These are phyloP conservation scores for Acinonyx jubatus DNA, from an alignment of 2,113 vertebrate genomes.

Conservation along the genomic window DNA sequence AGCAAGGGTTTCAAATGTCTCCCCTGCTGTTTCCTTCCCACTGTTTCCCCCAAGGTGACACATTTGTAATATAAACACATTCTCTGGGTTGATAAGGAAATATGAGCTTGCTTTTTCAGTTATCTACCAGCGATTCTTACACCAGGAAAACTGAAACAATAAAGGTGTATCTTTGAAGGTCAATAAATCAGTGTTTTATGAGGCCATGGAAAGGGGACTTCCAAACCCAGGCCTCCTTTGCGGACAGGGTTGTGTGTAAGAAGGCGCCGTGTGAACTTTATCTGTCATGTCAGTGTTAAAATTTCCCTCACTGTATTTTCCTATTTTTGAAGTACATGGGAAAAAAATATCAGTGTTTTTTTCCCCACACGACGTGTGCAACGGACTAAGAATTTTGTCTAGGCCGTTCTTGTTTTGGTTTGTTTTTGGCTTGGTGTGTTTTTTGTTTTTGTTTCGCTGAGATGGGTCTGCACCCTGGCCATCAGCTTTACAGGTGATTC, in stretches of 20 bases:
- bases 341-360: background rate
- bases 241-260: slow-evolving; percentile 54
- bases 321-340: slow-evolving; percentile 18
- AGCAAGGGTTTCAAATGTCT: background rate
- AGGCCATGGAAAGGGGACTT: slow-evolving; percentile 75
- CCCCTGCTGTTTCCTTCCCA: slow-evolving; percentile 26
- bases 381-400: background rate
- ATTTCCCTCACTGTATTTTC: background rate
- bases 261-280: slow-evolving; percentile 38
- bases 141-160: slow-evolving; percentile 72
- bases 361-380: background rate
- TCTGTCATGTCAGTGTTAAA: slow-evolving; percentile 18
- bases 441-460: background rate
- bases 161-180: slow-evolving; percentile 64
- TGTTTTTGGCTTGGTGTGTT: background rate
- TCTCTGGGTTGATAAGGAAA: slow-evolving; percentile 53
- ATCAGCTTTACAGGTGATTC: background rate
- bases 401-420: background rate
- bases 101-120: slow-evolving; percentile 28
- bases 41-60: background rate
- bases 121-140: slow-evolving; percentile 47
- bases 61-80: background rate
- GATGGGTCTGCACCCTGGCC: background rate
- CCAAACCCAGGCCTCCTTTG: slow-evolving; percentile 50
- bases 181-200: slow-evolving; percentile 73